These are phyloP conservation scores for Bolborhynchus lineola DNA, from an alignment of 2,113 vertebrate species.

Conservation along the genomic window DNA sequence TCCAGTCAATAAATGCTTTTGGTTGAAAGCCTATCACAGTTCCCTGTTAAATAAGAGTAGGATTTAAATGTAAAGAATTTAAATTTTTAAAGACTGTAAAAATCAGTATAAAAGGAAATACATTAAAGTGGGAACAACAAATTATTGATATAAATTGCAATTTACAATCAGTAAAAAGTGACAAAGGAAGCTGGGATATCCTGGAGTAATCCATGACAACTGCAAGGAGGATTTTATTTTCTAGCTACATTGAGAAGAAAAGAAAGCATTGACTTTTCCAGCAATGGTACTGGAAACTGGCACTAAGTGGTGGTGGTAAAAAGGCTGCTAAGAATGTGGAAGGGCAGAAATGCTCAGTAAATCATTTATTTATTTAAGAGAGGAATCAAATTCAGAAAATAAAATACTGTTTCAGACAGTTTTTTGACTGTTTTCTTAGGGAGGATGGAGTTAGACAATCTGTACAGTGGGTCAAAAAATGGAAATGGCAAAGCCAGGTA, in stretches of 20 bases:
- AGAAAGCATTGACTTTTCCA: not conserved
- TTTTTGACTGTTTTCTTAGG: not conserved
- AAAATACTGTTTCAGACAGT: not conserved
- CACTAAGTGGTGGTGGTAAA: not conserved
- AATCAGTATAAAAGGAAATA: not conserved
- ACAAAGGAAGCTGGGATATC: not conserved
- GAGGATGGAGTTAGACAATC: not conserved
- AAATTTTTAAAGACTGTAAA: not conserved
- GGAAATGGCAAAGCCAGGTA: not conserved
- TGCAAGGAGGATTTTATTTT: not conserved
- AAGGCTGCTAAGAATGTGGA: not conserved
- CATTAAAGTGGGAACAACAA: not conserved
- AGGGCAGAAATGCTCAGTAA: not conserved
- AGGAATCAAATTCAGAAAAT: not conserved
- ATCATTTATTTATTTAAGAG: not conserved
- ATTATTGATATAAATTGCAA: not conserved
- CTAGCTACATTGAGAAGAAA: not conserved
- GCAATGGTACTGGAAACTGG: not conserved
- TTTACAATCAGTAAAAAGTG: constrained; percentile 2
- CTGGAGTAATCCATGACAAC: not conserved
- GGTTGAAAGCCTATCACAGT: not conserved
- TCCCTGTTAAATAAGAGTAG: not conserved
- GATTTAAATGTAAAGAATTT: not conserved
- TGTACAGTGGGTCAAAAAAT: not conserved
- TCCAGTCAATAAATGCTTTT: not conserved